Percentiles rank a stretch among this genome's conserved stretches.
phyloP scores from a whole-genome alignment of 2,888 invertebrate species.

The Acronicta aceris region DNA sequence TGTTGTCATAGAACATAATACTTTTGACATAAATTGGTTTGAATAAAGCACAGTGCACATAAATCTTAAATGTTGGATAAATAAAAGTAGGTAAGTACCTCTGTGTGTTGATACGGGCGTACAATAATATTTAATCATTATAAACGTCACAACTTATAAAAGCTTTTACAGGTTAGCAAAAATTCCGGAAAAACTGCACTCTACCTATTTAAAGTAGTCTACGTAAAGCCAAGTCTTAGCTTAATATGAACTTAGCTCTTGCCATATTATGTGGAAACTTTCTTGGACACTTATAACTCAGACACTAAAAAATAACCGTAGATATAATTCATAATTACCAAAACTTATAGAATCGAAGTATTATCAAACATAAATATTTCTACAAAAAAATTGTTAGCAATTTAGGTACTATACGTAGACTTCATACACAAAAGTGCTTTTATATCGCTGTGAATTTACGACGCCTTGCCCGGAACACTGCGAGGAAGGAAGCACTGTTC shows the following conservation, averaged over 20 bases:
- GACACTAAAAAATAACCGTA: no score
- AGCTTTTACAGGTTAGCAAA: constrained; percentile 10
- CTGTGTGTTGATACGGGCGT: neutral
- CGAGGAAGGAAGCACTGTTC: constrained; percentile 64
- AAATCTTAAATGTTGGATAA: neutral
- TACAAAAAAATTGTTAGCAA: neutral
- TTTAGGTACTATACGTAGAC: neutral
- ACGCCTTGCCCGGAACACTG: constrained; percentile 43
- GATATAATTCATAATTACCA: no score
- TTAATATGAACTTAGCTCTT: neutral
- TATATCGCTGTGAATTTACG: constrained; percentile 22
- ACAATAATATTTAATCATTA: neutral
- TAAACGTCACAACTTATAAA: constrained; percentile 2
- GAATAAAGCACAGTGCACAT: neutral
- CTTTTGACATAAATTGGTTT: no score
- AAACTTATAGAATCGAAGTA: no score
- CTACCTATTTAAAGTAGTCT: neutral
- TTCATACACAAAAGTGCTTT: constrained; percentile 11
- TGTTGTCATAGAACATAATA: no score
- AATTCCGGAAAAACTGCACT: constrained; percentile 5
- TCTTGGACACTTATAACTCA: neutral
- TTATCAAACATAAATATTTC: no score
- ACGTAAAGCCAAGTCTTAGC: neutral
- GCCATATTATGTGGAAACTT: neutral
- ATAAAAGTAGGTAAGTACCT: no score